Base-by-base conservation (phyloP, 1,140 invertebrate species). In the Himalopsyche phryganea region DNA sequence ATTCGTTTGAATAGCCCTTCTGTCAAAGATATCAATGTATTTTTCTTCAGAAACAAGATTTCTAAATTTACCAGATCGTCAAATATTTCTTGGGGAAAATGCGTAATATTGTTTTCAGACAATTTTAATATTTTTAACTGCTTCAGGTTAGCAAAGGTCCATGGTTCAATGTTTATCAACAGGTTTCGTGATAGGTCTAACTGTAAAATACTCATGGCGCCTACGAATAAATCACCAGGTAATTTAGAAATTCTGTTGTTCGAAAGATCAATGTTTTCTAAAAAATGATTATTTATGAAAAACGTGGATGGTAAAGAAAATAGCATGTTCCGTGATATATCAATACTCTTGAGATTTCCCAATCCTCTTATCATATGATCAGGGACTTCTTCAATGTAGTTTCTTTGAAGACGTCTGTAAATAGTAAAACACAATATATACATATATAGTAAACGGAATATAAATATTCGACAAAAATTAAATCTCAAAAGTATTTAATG, bases 241-340 rank as follows among this genome's bases (percentile, higher is more conserved):
- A 90, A 73, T 23, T 81, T 77, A 9, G 73, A 71, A 9, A 91
- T 70, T 64, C 79, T 75, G 69, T 91, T 91, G 55, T 86, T 83
- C 13, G 88, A 86, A 41, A 94, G 72, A 59, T 86, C 84, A 1
- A 92, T 75, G 0, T 82, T 79, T 50, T 83, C 84, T 0, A 92
- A 68, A 28, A 80, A 81, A 1, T 73, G 69, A 35, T 85, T 80
- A 46, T 84, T 85, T 2, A 73, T 70, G 66, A 93, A 90, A 10
- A 86, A 61, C 0, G 78, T 73, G 17, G 76, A 69, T 0, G 83
- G 84, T 0, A 92, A 66, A 4, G 75, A 71, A 10, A 76, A 78
- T 1, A 93, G 66, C 49, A 77, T 77, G 69, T 93, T 93, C 40
- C 84, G 82, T 0, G 89, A 91, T 6, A 90, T 60, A 71, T 92